Percentiles rank a stretch among this genome's conserved stretches.
phyloP scores from a whole-genome alignment of 2,888 invertebrate species.

The Pollenia amentaria region DNA sequence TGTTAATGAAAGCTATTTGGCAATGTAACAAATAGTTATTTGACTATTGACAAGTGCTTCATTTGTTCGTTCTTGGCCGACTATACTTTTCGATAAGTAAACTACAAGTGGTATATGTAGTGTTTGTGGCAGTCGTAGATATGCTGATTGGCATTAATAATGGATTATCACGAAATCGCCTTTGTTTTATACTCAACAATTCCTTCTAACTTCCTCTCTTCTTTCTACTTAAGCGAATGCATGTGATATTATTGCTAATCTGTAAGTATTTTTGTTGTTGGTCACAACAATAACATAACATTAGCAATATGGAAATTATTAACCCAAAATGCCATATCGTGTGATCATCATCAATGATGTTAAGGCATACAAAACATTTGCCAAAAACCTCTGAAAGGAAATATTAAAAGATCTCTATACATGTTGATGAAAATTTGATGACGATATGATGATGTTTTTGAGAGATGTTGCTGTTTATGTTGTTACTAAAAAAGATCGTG shows the following conservation, averaged over 20 bases:
- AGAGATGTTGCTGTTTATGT: conserved; percentile 1
- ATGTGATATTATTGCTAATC: conserved; percentile 10
- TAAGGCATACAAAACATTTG: conserved; percentile 35
- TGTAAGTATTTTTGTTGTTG: conserved; percentile 37
- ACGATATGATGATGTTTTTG: conserved; percentile 53
- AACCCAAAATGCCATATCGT: conserved; percentile 80
- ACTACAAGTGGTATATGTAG: conserved; percentile 49
- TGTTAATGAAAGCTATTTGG: too few relatives aligned
- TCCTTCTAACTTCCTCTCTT: conserved; percentile 1
- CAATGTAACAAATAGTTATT: too few relatives aligned
- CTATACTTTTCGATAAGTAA: background rate
- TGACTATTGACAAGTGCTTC: too few relatives aligned
- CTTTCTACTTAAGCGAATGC: background rate
- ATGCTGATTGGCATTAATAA: conserved; percentile 85
- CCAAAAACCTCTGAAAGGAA: background rate
- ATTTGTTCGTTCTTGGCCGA: background rate
- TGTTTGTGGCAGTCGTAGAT: conserved; percentile 66
- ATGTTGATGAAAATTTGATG: conserved; percentile 46
- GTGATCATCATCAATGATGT: conserved; percentile 80
- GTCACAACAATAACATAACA: conserved; percentile 73
- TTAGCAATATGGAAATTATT: conserved; percentile 82
- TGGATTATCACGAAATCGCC: conserved; percentile 85
- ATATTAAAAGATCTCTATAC: conserved; percentile 31
- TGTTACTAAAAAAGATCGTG: conserved; percentile 62
- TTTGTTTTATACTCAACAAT: conserved; percentile 68